Evolutionary conservation across 2,113 vertebrate species (phyloP), one percentile per base, ranked within the genome.

Genomic region (Charadrius vociferus): DNA sequence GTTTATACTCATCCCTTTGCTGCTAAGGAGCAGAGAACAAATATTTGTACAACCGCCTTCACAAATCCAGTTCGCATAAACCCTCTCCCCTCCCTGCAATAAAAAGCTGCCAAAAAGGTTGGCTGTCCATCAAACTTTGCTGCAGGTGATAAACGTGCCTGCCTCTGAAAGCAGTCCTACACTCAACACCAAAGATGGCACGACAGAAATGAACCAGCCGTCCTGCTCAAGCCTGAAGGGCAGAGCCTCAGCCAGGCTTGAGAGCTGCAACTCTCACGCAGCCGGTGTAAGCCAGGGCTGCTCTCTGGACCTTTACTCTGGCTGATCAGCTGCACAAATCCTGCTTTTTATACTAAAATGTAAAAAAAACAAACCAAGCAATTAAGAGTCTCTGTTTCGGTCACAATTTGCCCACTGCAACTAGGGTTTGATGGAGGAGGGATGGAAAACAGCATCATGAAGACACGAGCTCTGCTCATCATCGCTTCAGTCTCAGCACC

Each of bases 1-100:
- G 43, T 96, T 93, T 66, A n/a, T 72, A 52, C 49, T 79, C 87
- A 94, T 89, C 96, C 39, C 65, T 82, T 72, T 59, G 94, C 95
- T 94, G 95, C 94, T 87, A 93, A 92, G 93, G 78, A 94, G 74
- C 72, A 83, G 41, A 87, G 92, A 80, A 71, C 90, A 96, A 96
- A 96, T 94, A 97, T 96, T 97, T 96, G 87, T 71, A 81, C 45
- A 82, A 56, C 37, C 5, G 10, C 68, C 65, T 55, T 85, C 53
- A 74, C 22, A 82, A 88, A 86, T 53, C 75, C 75, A 66, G 34
- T 70, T 95, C 45, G 30, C 63, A 30, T 58, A 47, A 94, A 81
- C 45, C 29, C 21, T 81, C 39, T 90, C 37, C 67, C 37, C 58
- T 79, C 66, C 68, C 45, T 62, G 82, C 68, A 78, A 82, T 70